Conservation (phyloP, 2,888 invertebrate species). For the Drosophila multiciliata region DNA sequence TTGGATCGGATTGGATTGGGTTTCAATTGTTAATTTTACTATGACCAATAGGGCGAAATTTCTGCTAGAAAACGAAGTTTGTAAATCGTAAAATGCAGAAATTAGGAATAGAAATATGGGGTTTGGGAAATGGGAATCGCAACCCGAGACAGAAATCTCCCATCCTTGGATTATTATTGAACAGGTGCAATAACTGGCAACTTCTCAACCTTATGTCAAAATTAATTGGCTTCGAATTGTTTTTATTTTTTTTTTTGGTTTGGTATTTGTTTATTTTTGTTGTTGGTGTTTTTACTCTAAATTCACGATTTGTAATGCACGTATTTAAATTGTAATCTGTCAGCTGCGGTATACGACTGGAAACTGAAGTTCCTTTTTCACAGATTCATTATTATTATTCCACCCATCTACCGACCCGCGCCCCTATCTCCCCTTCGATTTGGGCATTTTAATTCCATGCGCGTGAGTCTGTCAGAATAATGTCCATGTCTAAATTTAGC, state of each 20-base stretch:
- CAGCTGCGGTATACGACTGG: slow-evolving; percentile 12
- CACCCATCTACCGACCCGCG: neutral
- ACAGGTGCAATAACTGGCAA: slow-evolving; percentile 29
- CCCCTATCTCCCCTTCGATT: slow-evolving; percentile 8
- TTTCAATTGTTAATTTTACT: neutral
- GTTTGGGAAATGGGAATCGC: neutral
- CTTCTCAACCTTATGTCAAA: slow-evolving; percentile 17
- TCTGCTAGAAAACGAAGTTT: neutral
- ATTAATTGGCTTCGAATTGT: slow-evolving; percentile 28
- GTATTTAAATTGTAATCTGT: slow-evolving; percentile 41
- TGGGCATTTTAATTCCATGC: slow-evolving; percentile 41
- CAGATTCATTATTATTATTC: slow-evolving; percentile 2
- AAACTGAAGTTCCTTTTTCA: slow-evolving; percentile 6
- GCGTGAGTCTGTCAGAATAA: slow-evolving; percentile 52
- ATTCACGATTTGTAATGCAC: slow-evolving; percentile 21
- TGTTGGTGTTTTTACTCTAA: slow-evolving; percentile 22
- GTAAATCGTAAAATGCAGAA: neutral
- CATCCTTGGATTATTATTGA: neutral
- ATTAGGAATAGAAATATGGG: neutral
- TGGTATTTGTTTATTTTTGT: neutral
- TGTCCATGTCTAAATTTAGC: slow-evolving; percentile 69
- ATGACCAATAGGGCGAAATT: neutral
- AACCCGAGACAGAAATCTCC: neutral
- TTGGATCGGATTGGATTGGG: neutral
- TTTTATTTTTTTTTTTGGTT: slow-evolving; percentile 11